Conservation (phyloP, 1,140 invertebrate species). For the Potamilus streckersoni region DNA sequence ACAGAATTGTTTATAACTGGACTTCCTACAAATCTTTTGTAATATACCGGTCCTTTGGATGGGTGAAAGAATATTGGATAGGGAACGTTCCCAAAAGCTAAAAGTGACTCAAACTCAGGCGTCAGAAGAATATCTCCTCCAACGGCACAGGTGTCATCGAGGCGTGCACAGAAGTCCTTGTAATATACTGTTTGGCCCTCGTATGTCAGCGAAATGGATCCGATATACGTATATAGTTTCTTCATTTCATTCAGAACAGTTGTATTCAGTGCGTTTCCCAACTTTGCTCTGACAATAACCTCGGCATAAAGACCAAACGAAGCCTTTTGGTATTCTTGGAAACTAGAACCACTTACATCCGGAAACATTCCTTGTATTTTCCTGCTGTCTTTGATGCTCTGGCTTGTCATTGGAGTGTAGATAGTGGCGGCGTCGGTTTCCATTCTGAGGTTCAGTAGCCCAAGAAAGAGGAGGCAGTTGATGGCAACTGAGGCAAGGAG, state of each 20-base stretch:
- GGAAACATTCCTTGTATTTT: neutral
- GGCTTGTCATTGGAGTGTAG: constrained; percentile 1
- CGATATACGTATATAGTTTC: no score
- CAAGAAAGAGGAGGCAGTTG: constrained; percentile 31
- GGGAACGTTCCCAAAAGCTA: neutral
- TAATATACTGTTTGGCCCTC: no score
- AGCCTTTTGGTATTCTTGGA: neutral
- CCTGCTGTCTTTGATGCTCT: no score
- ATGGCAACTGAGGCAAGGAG: constrained; percentile 15
- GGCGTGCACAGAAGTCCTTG: constrained; percentile 10
- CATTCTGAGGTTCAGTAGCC: constrained; percentile 27
- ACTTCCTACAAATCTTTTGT: constrained; percentile 5
- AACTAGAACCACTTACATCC: neutral
- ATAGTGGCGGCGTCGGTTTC: constrained; percentile 1
- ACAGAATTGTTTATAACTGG: neutral
- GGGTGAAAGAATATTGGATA: constrained; percentile 8
- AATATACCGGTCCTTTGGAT: constrained; percentile 4
- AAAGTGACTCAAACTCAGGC: constrained; percentile 2
- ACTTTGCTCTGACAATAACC: no score
- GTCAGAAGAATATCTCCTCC: constrained; percentile 11
- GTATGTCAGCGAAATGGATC: no score
- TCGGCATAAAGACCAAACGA: no score
- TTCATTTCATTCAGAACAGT: no score
- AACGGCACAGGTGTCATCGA: neutral
- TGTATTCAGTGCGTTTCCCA: no score